A percentile compares a stretch with the other conserved stretches of the same genome.
Evolutionary conservation across 1,140 invertebrate genomes (phyloP).

Genomic region (Mizuhopecten yessoensis): DNA sequence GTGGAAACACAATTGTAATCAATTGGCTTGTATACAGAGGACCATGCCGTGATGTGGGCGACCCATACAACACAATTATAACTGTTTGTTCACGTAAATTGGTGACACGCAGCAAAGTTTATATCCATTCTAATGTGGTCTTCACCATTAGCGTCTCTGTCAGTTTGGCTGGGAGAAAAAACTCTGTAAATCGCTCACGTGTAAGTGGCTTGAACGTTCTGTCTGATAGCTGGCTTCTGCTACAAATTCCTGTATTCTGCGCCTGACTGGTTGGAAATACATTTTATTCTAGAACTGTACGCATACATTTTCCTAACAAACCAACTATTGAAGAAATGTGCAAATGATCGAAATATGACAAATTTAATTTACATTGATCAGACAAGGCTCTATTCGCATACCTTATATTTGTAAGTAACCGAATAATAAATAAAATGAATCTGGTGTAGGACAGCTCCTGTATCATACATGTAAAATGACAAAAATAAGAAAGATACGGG

Average conservation of each 20-base stretch:
- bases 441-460: no score
- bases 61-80: not conserved
- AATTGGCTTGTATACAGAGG: conserved; percentile 10
- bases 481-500: no score
- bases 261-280: not conserved
- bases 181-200: not conserved
- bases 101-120: not conserved
- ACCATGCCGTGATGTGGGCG: not conserved
- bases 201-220: not conserved
- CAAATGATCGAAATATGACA: no score
- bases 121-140: not conserved
- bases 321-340: no score
- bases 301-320: no score
- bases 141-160: not conserved
- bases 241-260: not conserved
- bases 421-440: no score
- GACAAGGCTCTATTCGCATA: no score
- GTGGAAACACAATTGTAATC: not conserved
- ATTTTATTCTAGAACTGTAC: not conserved
- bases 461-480: no score
- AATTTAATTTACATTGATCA: no score
- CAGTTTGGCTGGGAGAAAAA: not conserved
- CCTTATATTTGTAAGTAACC: no score
- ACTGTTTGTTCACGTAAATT: conserved; percentile 18
- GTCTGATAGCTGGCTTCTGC: not conserved